These are phyloP conservation scores for Peribatodes rhomboidaria DNA, from an alignment of 2,888 invertebrate genomes.

Conservation along the genomic window DNA sequence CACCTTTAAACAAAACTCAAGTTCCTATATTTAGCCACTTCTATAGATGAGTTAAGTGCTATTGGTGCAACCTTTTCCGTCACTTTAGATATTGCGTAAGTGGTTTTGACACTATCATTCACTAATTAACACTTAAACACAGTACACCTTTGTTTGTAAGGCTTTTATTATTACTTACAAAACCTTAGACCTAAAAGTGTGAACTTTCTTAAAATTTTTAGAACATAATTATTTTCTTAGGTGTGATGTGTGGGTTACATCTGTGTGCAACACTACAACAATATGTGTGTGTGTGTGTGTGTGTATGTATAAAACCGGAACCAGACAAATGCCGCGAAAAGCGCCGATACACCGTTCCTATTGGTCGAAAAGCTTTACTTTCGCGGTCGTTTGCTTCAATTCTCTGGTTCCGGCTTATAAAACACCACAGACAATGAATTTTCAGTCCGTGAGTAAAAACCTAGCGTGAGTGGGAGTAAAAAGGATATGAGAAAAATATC, in stretches of 20 bases:
- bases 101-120: slow-evolving; percentile 3
- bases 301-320: too few relatives aligned
- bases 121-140: slow-evolving; percentile 53
- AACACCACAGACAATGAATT: not conserved
- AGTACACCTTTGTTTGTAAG: slow-evolving; percentile 8
- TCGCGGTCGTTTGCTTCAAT: too few relatives aligned
- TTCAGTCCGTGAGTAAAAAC: not conserved
- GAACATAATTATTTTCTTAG: not conserved
- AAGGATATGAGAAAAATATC: not conserved
- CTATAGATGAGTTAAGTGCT: too few relatives aligned
- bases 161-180: not conserved
- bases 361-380: too few relatives aligned
- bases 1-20: not conserved
- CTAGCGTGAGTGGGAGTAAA: not conserved
- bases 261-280: not conserved
- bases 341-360: too few relatives aligned
- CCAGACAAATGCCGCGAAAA: too few relatives aligned
- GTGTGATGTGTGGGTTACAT: not conserved
- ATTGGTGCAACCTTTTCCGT: not conserved
- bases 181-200: not conserved
- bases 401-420: too few relatives aligned
- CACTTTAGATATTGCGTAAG: slow-evolving; percentile 1
- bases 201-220: not conserved
- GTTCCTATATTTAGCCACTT: not conserved
- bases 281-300: not conserved